phyloP scores from a whole-genome alignment of 2,797 vertebrate genomes.

The Emys orbicularis region DNA sequence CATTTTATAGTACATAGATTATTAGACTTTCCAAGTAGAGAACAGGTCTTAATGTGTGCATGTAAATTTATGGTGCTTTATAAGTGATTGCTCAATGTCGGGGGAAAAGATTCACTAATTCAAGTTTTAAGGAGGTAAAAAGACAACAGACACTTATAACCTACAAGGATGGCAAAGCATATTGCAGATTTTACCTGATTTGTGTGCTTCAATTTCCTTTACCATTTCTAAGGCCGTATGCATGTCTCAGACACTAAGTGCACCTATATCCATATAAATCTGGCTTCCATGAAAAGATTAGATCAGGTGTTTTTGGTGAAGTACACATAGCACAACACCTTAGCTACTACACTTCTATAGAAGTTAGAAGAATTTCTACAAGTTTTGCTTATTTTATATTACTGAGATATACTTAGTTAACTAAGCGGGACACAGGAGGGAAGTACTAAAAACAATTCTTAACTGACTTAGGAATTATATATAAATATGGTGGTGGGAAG shows the following conservation, averaged over 20 bases:
- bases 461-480: no score
- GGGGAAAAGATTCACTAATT: neutral
- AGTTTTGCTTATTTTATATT: neutral
- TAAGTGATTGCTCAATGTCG: neutral
- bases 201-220: neutral
- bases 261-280: neutral
- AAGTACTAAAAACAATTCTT: neutral
- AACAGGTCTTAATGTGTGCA: neutral
- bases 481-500: no score
- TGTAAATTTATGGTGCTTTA: neutral
- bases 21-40: neutral
- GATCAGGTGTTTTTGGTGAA: neutral
- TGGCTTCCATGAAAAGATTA: neutral
- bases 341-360: neutral
- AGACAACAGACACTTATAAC: neutral
- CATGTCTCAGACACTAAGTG: neutral
- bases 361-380: neutral
- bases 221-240: neutral
- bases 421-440: neutral
- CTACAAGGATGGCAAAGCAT: neutral
- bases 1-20: neutral
- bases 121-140: constrained; percentile 21
- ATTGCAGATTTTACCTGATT: neutral
- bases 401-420: neutral
- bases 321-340: neutral